Conservation (phyloP, 2,113 vertebrate species). For the Microcebus lehilahytsara region DNA sequence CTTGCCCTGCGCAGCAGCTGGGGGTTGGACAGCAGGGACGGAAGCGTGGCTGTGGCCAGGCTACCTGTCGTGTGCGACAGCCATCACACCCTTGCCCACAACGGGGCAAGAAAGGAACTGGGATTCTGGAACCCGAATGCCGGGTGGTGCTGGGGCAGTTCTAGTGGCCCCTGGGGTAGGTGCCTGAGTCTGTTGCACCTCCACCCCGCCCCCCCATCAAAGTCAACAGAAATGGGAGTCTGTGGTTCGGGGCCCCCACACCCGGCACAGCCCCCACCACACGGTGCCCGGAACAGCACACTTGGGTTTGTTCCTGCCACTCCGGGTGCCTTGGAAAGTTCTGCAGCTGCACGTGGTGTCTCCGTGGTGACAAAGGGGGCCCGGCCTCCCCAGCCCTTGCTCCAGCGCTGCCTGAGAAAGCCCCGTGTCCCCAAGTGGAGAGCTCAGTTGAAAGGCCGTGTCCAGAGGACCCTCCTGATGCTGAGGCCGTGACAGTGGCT, state of each 20-base stretch:
- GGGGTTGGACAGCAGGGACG: not conserved
- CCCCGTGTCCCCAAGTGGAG: not conserved
- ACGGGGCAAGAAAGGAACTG: not conserved
- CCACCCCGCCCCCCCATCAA: not conserved
- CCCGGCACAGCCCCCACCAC: not conserved
- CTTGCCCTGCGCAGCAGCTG: too few species aligned
- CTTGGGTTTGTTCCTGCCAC: not conserved
- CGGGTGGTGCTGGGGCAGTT: not conserved
- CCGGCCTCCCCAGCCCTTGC: not conserved
- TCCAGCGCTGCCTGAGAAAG: not conserved
- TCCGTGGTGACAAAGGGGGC: not conserved
- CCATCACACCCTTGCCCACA: not conserved
- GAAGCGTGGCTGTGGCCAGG: rapidly evolving
- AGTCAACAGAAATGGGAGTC: not conserved
- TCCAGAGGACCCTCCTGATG: rapidly evolving
- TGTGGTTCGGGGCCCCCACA: not conserved
- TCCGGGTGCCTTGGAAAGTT: not conserved
- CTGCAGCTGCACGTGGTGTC: not conserved
- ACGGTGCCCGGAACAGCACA: rapidly evolving
- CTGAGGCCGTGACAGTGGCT: not conserved
- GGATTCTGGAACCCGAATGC: not conserved
- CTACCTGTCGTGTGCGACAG: too few species aligned
- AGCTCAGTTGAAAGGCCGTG: not conserved
- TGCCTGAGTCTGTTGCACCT: too few species aligned
- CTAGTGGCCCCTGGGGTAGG: too few species aligned